A percentile compares a stretch with the other conserved stretches of the same genome.
Conservation (phyloP, 2,113 vertebrate genomes). For the Hippotragus niger region DNA sequence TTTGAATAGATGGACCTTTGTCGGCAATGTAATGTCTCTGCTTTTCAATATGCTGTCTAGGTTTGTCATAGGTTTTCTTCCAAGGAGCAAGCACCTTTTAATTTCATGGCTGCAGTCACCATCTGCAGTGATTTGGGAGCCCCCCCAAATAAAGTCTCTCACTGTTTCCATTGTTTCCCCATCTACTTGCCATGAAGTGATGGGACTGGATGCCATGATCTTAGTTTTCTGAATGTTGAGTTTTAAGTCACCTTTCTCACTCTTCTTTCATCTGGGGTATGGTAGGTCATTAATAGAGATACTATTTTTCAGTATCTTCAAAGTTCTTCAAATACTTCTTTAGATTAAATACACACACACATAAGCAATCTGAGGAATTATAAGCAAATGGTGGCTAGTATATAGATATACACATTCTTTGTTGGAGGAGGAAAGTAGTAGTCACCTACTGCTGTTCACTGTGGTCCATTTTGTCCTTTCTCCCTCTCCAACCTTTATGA, state of each 20-base stretch:
- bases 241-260: background rate
- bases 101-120: background rate
- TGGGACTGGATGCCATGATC: background rate
- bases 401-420: background rate
- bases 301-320: background rate
- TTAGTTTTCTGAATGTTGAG: background rate
- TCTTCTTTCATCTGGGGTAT: background rate
- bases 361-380: background rate
- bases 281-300: background rate
- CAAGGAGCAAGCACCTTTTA: background rate
- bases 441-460: background rate
- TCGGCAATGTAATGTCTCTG: background rate
- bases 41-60: background rate
- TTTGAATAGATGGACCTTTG: background rate
- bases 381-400: background rate
- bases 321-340: slow-evolving; percentile 13
- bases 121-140: background rate
- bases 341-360: background rate
- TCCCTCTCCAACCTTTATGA: background rate
- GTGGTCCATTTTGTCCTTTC: background rate
- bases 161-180: background rate
- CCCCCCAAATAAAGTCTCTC: background rate
- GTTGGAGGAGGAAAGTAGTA: background rate
- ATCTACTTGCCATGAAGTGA: background rate
- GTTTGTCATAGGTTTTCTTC: background rate